Conservation (phyloP, 2,797 vertebrate genomes). For the Poecilia gillii region DNA sequence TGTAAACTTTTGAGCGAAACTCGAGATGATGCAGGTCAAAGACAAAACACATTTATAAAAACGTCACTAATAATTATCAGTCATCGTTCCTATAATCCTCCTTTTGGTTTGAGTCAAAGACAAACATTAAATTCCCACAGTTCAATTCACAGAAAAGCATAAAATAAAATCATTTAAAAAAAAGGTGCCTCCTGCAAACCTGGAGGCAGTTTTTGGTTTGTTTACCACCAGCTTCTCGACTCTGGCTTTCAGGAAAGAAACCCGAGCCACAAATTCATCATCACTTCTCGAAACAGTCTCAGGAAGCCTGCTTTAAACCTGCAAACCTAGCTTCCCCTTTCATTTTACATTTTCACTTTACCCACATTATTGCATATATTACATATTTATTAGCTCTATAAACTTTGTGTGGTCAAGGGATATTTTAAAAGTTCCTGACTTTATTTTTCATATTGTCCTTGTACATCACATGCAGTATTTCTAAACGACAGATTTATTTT, state of each 20-base stretch:
- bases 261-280: conserved; percentile 2
- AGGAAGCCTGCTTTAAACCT: conserved; percentile 32
- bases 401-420: not conserved
- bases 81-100: not conserved
- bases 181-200: not conserved
- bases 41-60: not conserved
- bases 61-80: not conserved
- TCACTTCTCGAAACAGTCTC: conserved; percentile 17
- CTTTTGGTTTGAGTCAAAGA: not conserved
- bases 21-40: not conserved
- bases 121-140: not conserved
- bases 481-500: not conserved
- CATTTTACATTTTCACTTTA: conserved; percentile 24
- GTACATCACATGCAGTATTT: not conserved
- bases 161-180: not conserved
- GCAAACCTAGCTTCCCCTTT: conserved; percentile 35
- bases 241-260: conserved; percentile 4
- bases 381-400: not conserved
- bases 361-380: conserved; percentile 12
- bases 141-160: not conserved
- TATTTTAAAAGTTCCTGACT: conserved; percentile 7
- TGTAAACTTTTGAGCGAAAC: not conserved
- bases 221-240: not conserved
- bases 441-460: not conserved
- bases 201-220: not conserved